phyloP scores from a whole-genome alignment of 2,113 vertebrate species.

The Heterocephalus glaber region DNA sequence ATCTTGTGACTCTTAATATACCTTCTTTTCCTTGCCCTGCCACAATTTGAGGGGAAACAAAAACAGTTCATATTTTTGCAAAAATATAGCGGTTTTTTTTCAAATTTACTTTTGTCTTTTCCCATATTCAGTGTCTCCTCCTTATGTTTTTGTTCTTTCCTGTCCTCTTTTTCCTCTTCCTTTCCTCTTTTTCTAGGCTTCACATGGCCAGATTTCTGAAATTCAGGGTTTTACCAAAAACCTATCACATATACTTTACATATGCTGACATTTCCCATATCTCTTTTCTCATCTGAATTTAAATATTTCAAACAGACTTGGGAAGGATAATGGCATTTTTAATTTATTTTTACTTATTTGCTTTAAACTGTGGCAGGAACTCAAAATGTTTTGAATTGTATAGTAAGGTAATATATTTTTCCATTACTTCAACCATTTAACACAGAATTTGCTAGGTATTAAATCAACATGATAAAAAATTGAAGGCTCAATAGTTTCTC shows the following conservation, averaged over 20 bases:
- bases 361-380: not conserved
- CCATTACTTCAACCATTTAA: not conserved
- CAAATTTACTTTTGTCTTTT: not conserved
- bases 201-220: not conserved
- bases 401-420: not conserved
- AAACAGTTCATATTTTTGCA: not conserved
- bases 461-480: not conserved
- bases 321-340: not conserved
- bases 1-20: not conserved
- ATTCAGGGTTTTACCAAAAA: not conserved
- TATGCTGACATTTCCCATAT: not conserved
- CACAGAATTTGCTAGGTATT: not conserved
- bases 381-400: not conserved
- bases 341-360: not conserved
- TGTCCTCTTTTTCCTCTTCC: not conserved
- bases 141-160: not conserved
- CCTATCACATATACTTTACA: not conserved
- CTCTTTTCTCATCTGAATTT: not conserved
- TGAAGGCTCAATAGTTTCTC: not conserved
- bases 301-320: not conserved
- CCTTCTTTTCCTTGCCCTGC: not conserved
- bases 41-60: not conserved
- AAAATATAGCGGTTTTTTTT: not conserved
- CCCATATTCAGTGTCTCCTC: not conserved
- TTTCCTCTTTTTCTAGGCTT: not conserved